These are phyloP conservation scores for Tetrapedia diversipes DNA, from an alignment of 2,888 invertebrate species.

Conservation along the genomic window DNA sequence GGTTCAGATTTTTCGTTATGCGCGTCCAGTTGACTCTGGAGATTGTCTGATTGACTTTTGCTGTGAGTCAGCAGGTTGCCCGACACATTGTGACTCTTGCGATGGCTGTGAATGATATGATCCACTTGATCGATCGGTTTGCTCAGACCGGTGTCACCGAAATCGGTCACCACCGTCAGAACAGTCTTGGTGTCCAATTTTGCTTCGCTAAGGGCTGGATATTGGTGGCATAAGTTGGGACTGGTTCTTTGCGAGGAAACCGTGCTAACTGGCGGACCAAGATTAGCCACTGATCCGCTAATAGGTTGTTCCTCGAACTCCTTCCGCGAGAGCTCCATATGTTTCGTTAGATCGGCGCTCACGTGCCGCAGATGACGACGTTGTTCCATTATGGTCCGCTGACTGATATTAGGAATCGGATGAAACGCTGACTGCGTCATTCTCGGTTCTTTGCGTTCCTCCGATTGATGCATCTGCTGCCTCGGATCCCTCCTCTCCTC, in stretches of 20 bases:
- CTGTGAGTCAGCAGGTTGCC: constrained; percentile 73
- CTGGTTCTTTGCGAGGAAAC: constrained; percentile 77
- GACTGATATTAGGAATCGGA: constrained; percentile 80
- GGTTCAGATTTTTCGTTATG: constrained; percentile 63
- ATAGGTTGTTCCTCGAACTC: constrained; percentile 81
- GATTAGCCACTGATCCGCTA: constrained; percentile 79
- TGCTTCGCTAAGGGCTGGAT: constrained; percentile 78
- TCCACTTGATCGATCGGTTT: constrained; percentile 78
- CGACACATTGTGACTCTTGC: constrained; percentile 75
- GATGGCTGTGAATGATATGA: constrained; percentile 81
- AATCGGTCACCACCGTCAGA: constrained; percentile 78
- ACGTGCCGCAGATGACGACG: constrained; percentile 81
- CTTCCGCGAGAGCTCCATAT: constrained; percentile 79
- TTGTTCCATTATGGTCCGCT: constrained; percentile 81
- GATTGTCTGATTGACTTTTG: constrained; percentile 76
- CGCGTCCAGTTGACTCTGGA: constrained; percentile 68
- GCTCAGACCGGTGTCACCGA: constrained; percentile 70
- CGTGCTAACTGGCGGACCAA: constrained; percentile 71
- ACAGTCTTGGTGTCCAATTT: constrained; percentile 77
- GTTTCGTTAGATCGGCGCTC: constrained; percentile 81
- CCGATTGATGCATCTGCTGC: constrained; percentile 57
- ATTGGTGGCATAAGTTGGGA: constrained; percentile 79
- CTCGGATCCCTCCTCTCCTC: constrained; percentile 77
- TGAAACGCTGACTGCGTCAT: constrained; percentile 79
- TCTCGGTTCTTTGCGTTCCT: constrained; percentile 77